Evolutionary conservation across 2,113 vertebrate species (phyloP), one percentile per base, ranked within the genome.

Genomic region (Mugil cephalus): DNA sequence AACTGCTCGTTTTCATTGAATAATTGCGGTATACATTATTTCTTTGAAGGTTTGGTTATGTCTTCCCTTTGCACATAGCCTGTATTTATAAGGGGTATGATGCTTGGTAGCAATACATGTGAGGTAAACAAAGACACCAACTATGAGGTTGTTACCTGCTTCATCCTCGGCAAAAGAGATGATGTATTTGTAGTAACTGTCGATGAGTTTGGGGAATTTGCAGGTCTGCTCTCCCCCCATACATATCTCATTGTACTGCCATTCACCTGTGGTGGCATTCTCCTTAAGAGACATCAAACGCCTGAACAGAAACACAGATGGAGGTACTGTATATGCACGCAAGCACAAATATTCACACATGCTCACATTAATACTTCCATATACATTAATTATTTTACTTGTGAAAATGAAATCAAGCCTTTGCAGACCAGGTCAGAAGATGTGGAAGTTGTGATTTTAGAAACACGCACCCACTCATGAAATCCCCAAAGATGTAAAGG

Each of bases 161-260:
- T 95, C 95, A 43, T 95, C 94, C 84, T 95, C 94, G 35, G 91
- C 94, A 74, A 95, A 95, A 8, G 95, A 95, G 86, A 95, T 95
- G 74, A 95, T 94, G 78, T 95, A 95, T 84, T 91, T 94, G 67
- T 93, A 93, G 70, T 95, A 93, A 75, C 83, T 93, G 87, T 95
- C 93, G 74, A 95, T 94, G 67, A 95, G 93, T 85, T 91, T 95
- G 17, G 94, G 93, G 83, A 95, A 95, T 51, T 77, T 88, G 76
- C 94, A 95, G 24, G 92, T 94, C 82, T 88, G 86, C 45, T 89
- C 93, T 60, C 47, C 71, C 19, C 94, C 95, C 94, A 95, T 95
- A 62, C 95, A 95, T 59, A 95, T 80, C 86, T 95, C 95, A 46
- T 88, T 93, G 87, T 95, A 95, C 40, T 88, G 68, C 94, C 94